A percentile compares a stretch with the other conserved stretches of the same genome.
phyloP scores from a whole-genome alignment of 2,113 vertebrate genomes.

The Lophius piscatorius region DNA sequence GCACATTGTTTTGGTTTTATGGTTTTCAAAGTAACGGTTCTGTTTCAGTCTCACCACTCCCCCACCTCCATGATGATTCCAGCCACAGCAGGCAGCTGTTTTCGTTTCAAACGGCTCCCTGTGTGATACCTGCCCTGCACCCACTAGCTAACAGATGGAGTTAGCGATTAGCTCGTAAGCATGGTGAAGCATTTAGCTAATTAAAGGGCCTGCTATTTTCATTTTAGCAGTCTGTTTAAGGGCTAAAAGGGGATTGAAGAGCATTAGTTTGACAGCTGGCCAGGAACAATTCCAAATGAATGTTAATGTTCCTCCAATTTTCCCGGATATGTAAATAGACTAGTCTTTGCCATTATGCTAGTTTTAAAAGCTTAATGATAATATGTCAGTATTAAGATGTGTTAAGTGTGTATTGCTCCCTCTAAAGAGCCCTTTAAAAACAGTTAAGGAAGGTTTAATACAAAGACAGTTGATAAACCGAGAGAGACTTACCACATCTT shows the following conservation, averaged over 20 bases:
- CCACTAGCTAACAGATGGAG: neutral
- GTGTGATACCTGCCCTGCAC: neutral
- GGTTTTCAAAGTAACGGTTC: neutral
- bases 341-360: no score
- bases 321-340: no score
- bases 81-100: slow-evolving; percentile 2
- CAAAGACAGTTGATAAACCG: no score
- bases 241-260: neutral
- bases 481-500: no score
- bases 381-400: no score
- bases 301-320: no score
- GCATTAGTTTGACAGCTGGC: neutral
- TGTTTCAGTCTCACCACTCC: slow-evolving; percentile 1
- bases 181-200: neutral
- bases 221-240: neutral
- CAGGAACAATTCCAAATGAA: neutral
- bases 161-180: neutral
- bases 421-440: no score
- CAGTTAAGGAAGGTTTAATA: no score
- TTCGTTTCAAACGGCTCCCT: neutral
- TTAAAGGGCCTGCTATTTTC: neutral
- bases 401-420: no score
- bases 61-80: slow-evolving; percentile 3
- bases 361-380: no score
- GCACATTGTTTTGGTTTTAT: slow-evolving; percentile 38